Evolutionary conservation across 2,888 invertebrate genomes (phyloP).

Genomic region (Meta bourneti): DNA sequence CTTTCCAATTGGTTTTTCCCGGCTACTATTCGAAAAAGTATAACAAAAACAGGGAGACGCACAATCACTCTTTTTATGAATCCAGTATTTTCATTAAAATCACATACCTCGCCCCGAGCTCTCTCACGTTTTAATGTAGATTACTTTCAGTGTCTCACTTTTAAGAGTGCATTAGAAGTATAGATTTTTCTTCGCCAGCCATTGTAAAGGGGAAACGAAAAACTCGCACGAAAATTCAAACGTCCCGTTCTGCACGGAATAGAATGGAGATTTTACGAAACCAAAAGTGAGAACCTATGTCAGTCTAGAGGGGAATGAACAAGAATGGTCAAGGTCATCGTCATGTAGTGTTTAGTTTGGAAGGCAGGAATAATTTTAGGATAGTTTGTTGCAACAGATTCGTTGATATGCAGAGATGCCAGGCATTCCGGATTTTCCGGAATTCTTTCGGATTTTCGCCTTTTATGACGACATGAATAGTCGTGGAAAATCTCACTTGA

Average conservation of each 20-base stretch:
- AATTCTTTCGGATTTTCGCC: too few relatives aligned
- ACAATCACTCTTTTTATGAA: background rate
- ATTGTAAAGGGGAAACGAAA: background rate
- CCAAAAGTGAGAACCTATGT: background rate
- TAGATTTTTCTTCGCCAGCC: background rate
- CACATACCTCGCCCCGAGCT: background rate
- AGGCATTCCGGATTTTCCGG: too few relatives aligned
- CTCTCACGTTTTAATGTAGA: background rate
- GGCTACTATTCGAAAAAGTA: background rate
- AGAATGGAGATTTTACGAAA: background rate
- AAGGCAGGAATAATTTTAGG: background rate
- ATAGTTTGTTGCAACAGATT: too few relatives aligned
- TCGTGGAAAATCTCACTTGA: too few relatives aligned
- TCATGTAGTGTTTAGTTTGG: background rate
- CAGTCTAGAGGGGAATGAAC: background rate
- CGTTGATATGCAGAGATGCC: too few relatives aligned
- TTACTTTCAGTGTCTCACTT: background rate
- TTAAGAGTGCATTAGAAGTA: background rate
- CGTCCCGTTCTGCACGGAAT: background rate
- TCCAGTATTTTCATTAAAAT: background rate
- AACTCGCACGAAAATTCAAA: background rate
- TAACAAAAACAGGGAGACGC: background rate
- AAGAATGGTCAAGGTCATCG: background rate
- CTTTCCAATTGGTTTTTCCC: background rate
- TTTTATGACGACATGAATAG: too few relatives aligned